These are phyloP conservation scores for Heliocidaris tuberculata DNA, from an alignment of 35 echinoderm and acorn worm genomes.

Conservation along the genomic window DNA sequence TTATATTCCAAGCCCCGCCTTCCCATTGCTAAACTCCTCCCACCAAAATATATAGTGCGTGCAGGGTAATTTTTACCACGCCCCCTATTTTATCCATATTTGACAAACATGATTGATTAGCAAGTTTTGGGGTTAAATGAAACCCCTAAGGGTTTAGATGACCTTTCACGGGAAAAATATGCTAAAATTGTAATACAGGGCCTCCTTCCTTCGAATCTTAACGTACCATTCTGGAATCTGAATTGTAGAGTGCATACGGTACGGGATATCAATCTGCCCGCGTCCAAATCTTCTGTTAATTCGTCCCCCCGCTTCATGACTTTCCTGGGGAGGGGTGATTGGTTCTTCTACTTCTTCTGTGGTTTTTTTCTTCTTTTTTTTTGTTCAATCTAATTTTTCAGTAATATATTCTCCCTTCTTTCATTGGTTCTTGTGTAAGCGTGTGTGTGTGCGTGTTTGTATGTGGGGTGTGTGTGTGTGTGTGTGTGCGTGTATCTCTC, in stretches of 20 bases:
- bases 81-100: conserved; percentile 10
- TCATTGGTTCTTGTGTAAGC: background rate
- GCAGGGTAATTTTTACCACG: background rate
- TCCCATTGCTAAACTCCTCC: background rate
- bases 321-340: background rate
- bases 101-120: background rate
- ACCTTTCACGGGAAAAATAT: background rate
- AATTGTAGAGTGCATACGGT: background rate
- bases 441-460: background rate
- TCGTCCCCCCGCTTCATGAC: background rate
- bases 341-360: background rate
- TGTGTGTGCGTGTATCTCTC: background rate
- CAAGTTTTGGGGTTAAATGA: background rate
- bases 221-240: background rate
- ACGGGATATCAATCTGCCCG: background rate
- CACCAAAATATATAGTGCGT: background rate
- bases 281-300: background rate
- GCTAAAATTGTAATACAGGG: background rate
- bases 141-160: background rate
- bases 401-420: background rate
- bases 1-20: background rate
- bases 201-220: background rate
- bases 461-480: background rate
- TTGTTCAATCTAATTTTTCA: background rate
- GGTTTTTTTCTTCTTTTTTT: background rate